phyloP scores from a whole-genome alignment of 64 coral and sea anemone species.

The Montipora cactus region DNA sequence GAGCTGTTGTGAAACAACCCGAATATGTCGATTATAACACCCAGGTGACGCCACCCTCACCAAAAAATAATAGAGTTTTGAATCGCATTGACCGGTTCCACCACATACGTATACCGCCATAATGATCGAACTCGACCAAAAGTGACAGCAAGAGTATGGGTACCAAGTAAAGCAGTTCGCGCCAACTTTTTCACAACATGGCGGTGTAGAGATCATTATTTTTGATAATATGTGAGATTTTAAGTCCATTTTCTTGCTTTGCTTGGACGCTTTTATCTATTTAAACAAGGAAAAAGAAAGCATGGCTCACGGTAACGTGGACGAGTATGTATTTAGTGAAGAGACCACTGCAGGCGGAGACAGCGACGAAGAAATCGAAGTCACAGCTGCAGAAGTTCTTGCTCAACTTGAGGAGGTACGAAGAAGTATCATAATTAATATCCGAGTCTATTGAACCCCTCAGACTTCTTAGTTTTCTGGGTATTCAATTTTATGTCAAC shows the following conservation, averaged over 20 bases:
- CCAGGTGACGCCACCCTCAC: not conserved
- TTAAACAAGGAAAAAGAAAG: not conserved
- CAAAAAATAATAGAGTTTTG: not conserved
- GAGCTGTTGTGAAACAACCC: no score
- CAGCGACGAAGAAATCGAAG: conserved; percentile 94
- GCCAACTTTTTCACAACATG: conserved; percentile 18
- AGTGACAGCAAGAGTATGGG: not conserved
- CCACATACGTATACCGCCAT: not conserved
- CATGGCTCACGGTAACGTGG: conserved; percentile 71
- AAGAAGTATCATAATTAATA: no score
- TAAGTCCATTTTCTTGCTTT: not conserved
- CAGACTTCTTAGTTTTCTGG: not conserved
- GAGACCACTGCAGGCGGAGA: conserved; percentile 49
- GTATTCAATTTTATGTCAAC: no score
- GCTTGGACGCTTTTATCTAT: not conserved
- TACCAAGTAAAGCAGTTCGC: not conserved
- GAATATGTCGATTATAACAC: not conserved
- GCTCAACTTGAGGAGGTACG: conserved; percentile 85
- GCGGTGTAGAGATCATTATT: not conserved
- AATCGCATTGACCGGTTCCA: not conserved
- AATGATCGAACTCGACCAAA: not conserved
- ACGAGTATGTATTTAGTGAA: conserved; percentile 48
- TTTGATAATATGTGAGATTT: not conserved
- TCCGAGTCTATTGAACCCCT: no score
- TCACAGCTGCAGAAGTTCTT: conserved; percentile 95